phyloP scores from a whole-genome alignment of 2,113 vertebrate genomes.

The Seriola aureovittata region DNA sequence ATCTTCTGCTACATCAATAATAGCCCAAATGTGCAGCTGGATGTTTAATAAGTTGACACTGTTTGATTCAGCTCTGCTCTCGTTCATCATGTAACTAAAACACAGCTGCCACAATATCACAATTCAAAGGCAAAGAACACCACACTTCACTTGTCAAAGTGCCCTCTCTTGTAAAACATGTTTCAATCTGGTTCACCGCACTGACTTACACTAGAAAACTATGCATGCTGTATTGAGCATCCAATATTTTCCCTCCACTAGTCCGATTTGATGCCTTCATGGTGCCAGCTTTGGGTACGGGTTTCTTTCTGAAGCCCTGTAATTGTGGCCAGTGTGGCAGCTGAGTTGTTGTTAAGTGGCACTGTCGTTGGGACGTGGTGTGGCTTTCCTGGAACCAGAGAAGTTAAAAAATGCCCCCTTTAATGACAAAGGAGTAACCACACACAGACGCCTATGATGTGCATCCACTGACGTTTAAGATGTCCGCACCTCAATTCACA shows the following conservation, averaged over 20 bases:
- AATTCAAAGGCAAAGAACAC: conserved; percentile 37
- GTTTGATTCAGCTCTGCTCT: conserved; percentile 19
- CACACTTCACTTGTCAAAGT: conserved; percentile 36
- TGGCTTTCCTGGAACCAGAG: conserved; percentile 39
- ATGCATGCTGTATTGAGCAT: conserved; percentile 25
- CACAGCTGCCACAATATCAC: conserved; percentile 46
- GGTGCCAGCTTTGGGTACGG: conserved; percentile 27
- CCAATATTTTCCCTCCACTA: conserved; percentile 34
- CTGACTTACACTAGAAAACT: conserved; percentile 32
- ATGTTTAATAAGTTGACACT: conserved; percentile 28
- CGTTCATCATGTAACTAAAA: conserved; percentile 45
- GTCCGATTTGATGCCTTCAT: conserved; percentile 33
- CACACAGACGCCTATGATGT: conserved; percentile 24
- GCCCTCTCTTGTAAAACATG: conserved; percentile 15
- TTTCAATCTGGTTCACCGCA: conserved; percentile 38
- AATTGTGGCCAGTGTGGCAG: conserved; percentile 66
- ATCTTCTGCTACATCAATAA: conserved; percentile 27
- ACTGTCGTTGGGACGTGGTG: conserved; percentile 47
- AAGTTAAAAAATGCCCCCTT: conserved; percentile 17
- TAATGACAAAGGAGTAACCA: conserved; percentile 59
- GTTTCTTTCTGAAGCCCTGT: conserved; percentile 51
- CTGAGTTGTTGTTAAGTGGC: conserved; percentile 45
- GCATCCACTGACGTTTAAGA: conserved; percentile 32
- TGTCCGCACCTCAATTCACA: conserved; percentile 8
- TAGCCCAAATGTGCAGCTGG: conserved; percentile 45